Conservation (phyloP, 2,113 vertebrate genomes). For the Melanostigma gelatinosum region DNA sequence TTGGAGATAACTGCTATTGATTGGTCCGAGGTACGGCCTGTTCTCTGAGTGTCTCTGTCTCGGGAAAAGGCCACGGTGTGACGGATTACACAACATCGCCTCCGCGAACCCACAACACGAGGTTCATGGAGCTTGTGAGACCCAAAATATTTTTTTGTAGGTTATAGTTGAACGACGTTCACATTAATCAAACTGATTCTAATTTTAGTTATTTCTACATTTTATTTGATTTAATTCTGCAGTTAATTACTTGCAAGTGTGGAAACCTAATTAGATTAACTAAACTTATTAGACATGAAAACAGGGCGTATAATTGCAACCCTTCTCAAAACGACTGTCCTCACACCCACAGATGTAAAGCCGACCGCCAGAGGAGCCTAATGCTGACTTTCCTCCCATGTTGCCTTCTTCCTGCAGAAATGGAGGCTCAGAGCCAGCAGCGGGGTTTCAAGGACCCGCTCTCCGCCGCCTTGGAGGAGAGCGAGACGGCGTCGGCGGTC, state of each 20-base stretch:
- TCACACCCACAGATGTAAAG: slow-evolving; percentile 7
- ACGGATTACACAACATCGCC: slow-evolving; percentile 24
- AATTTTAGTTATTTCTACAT: too few relatives aligned
- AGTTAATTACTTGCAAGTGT: background rate
- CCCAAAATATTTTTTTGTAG: too few relatives aligned
- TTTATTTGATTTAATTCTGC: too few relatives aligned
- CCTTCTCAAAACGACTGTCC: background rate
- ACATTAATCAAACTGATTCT: too few relatives aligned
- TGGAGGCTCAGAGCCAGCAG: slow-evolving; percentile 76
- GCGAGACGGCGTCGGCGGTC: slow-evolving; percentile 66
- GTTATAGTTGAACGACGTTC: too few relatives aligned
- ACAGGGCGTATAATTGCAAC: too few relatives aligned
- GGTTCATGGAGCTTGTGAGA: slow-evolving; percentile 9
- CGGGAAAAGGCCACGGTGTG: slow-evolving; percentile 29
- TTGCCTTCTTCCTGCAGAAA: slow-evolving; percentile 73
- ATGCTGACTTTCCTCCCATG: slow-evolving; percentile 20
- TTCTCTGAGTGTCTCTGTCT: slow-evolving; percentile 23
- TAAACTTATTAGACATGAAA: background rate
- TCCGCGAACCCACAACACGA: background rate
- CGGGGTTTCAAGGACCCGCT: slow-evolving; percentile 82
- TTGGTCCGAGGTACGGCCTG: slow-evolving; percentile 39
- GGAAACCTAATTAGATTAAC: background rate
- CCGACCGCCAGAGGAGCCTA: background rate
- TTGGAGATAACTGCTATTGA: slow-evolving; percentile 65
- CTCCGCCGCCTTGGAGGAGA: slow-evolving; percentile 33